phyloP scores from a whole-genome alignment of 2,113 vertebrate species.

The Mustelus asterias region DNA sequence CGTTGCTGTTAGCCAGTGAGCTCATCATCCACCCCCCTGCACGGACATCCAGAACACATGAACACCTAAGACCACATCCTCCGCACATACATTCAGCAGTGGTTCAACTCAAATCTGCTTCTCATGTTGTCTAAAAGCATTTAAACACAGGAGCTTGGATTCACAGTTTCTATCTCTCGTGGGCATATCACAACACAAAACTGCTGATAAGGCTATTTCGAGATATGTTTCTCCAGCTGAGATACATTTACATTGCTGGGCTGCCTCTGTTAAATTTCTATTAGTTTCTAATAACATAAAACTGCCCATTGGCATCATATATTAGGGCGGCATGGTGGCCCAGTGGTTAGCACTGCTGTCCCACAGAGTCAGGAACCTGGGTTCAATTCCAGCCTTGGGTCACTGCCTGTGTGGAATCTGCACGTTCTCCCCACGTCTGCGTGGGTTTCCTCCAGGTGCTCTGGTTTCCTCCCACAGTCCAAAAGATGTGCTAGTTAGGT shows the following conservation, averaged over 20 bases:
- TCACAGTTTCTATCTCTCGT: neutral
- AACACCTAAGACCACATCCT: constrained; percentile 15
- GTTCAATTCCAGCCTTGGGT: too few species aligned
- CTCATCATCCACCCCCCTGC: neutral
- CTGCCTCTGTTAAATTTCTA: neutral
- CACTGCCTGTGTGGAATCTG: too few species aligned
- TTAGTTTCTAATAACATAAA: neutral
- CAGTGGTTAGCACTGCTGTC: too few species aligned
- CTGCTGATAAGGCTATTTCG: neutral
- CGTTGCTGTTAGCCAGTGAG: neutral
- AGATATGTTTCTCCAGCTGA: neutral
- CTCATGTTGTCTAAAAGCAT: neutral
- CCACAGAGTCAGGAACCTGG: too few species aligned
- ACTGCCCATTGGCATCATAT: too few species aligned
- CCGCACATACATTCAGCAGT: neutral
- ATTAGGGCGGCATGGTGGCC: too few species aligned
- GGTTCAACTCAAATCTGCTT: neutral
- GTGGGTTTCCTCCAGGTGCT: too few species aligned
- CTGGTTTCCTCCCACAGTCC: too few species aligned
- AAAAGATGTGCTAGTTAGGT: too few species aligned
- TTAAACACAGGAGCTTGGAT: neutral
- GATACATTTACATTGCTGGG: neutral
- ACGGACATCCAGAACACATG: neutral
- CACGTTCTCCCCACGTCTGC: too few species aligned
- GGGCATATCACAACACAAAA: neutral